These are phyloP conservation scores for Clarias pachynema DNA, from an alignment of 2,797 vertebrate genomes.

Conservation along the genomic window DNA sequence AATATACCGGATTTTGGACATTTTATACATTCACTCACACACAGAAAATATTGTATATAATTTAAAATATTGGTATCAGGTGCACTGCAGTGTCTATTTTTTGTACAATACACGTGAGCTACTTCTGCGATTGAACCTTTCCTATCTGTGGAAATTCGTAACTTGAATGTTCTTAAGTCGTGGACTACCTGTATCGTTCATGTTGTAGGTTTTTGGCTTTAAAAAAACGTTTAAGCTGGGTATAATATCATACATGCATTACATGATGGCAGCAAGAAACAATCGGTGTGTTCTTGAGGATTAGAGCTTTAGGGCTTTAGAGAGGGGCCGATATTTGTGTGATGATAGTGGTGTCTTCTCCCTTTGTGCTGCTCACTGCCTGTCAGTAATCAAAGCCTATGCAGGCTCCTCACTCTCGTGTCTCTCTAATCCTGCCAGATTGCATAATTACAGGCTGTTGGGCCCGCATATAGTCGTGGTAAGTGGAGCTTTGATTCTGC, in stretches of 20 bases:
- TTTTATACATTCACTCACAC: too few relatives aligned
- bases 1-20: too few relatives aligned
- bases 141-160: too few relatives aligned
- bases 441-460: constrained; percentile 52
- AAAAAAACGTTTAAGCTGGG: neutral
- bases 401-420: constrained; percentile 19
- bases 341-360: constrained; percentile 40
- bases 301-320: neutral
- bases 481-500: constrained; percentile 34
- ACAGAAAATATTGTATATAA: too few relatives aligned
- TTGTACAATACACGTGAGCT: too few relatives aligned
- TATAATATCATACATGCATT: neutral
- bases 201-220: neutral
- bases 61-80: too few relatives aligned
- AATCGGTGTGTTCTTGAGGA: neutral
- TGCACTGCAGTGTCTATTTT: too few relatives aligned
- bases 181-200: neutral
- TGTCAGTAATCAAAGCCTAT: constrained; percentile 41
- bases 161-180: too few relatives aligned
- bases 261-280: neutral
- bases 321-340: constrained; percentile 5
- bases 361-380: constrained; percentile 13
- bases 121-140: too few relatives aligned
- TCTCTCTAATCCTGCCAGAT: constrained; percentile 47
- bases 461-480: constrained; percentile 34